Base-by-base conservation (phyloP, 1,140 invertebrate genomes). In the Tenebrio molitor region DNA sequence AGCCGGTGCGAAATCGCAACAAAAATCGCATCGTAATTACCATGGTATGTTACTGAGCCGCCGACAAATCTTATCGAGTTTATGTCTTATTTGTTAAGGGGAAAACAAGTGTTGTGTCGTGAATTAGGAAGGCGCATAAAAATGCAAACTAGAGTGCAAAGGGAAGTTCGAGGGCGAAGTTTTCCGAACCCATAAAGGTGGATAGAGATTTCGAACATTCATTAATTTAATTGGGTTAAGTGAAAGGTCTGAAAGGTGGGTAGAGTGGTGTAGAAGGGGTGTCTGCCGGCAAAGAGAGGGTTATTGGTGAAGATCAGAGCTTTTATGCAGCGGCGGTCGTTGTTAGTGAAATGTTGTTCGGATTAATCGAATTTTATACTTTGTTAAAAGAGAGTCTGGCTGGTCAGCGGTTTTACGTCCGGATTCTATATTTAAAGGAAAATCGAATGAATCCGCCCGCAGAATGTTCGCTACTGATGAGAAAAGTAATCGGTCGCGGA, bases 331-430 rank as follows among this genome's bases (percentile, higher is more conserved):
- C 46, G 71, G 33, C 72, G 21, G 66, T 42, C 66, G 72, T 70
- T 74, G 73, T 71, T 76, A 63, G 46, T 66, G 34, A 70, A 72
- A 74, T 76, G 74, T 76, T 76, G 65, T 74, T 76, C 53, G 70
- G 72, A 76, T 76, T 76, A 76, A 76, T 76, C 75, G 75, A 76
- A 76, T 76, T 76, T 76, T 76, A 76, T 76, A 76, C 75, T 76
- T 76, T 76, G 72, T 74, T 74, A 67, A 76, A 76, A 76, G 74
- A 42, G 71, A 73, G 64, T 71, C 68, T 50, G 62, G 62, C 42
- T 75, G 74, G 74, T 76, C 74, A 76, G 74, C 74, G 74, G 74
- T 76, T 76, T 76, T 67, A 44, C 23, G 29, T 62, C 29, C 39
- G 66, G 44, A 41, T 68, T 73, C 53, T 70, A 73, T 76, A 73